Evolutionary conservation across 2,888 invertebrate genomes (phyloP), one percentile per base, ranked within the genome.

Genomic region (Megamerina dolium): DNA sequence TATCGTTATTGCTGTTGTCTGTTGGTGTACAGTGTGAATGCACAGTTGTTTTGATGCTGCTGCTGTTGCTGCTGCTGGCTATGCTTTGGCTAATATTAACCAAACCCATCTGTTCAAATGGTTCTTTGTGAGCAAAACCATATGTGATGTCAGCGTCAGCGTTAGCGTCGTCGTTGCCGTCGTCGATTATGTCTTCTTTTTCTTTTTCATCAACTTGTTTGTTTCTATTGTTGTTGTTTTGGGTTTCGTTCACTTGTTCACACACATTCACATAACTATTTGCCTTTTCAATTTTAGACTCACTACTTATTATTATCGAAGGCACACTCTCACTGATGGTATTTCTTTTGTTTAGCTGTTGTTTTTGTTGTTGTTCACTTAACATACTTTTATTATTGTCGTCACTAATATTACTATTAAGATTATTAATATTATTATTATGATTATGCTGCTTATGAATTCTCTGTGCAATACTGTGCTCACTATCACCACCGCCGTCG

Each of bases 31-130:
- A n/a, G n/a, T n/a, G n/a, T n/a, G n/a, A n/a, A n/a, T n/a, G n/a
- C n/a, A n/a, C n/a, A n/a, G n/a, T n/a, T n/a, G 18, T 31, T 21
- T 36, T 14, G 9, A 5, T 16, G 27, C 41, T 19, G 26, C 33
- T 45, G 46, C 17, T 20, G 42, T 33, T 41, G 48, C 6, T 27
- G 38, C 21, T 33, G 44, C 36, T 16, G 18, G 12, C 10, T 14
- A 6, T 27, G 14, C 13, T 12, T 16, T 27, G 27, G 27, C 13
- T 27, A 14, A 32, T 17, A n/a, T 14, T 32, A 32, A 8, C 17
- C 14, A 8, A 13, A 32, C 26, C 13, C 23, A 6, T 17, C n/a
- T n/a, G n/a, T n/a, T n/a, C n/a, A n/a, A n/a, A n/a, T n/a, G n/a
- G n/a, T n/a, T n/a, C n/a, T n/a, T n/a, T n/a, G n/a, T n/a, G n/a